Conservation (phyloP, 53 echinoderm and acorn worm species). For the Glandiceps talaboti region DNA sequence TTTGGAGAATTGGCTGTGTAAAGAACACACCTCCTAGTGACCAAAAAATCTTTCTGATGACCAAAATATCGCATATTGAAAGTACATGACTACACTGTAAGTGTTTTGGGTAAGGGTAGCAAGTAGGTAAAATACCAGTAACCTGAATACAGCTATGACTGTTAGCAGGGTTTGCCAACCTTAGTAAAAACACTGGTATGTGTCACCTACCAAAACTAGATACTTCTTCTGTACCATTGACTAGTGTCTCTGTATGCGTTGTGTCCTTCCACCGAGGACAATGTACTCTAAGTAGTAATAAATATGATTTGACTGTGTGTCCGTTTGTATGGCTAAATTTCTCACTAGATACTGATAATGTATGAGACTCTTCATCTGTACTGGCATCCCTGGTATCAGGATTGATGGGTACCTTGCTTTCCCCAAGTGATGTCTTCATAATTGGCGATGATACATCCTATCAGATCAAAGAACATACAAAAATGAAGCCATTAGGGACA, state of each 20-base stretch:
- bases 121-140: too few species aligned
- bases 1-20: too few species aligned
- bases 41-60: too few species aligned
- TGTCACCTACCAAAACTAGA: neutral
- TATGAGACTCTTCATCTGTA: constrained; percentile 3
- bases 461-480: too few species aligned
- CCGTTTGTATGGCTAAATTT: constrained; percentile 70
- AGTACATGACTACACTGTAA: too few species aligned
- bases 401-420: constrained; percentile 24
- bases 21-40: too few species aligned
- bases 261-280: constrained; percentile 20
- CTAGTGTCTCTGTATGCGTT: neutral
- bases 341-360: constrained; percentile 44
- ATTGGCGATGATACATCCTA: constrained; percentile 41
- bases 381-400: neutral
- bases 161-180: too few species aligned
- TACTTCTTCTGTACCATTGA: neutral
- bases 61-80: too few species aligned
- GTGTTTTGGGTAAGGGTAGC: too few species aligned
- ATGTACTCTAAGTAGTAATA: constrained; percentile 56
- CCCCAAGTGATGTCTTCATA: constrained; percentile 17
- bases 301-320: constrained; percentile 71
- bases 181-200: too few species aligned
- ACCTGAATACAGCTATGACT: too few species aligned
- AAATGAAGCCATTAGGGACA: constrained; percentile 3